Base-by-base conservation (phyloP, 2,888 invertebrate species). In the Arge pagana region DNA sequence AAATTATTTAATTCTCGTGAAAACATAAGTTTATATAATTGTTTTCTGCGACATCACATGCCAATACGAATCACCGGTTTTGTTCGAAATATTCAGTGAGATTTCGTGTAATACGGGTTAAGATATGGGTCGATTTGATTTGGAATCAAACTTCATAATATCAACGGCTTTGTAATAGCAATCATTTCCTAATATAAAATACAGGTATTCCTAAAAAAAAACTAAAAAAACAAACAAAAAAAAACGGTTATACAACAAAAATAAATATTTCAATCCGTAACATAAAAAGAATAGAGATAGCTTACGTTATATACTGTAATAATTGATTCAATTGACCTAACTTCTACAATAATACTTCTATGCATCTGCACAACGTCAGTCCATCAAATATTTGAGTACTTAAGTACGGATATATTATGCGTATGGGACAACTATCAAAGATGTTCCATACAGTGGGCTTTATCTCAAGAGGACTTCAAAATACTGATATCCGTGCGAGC, bases 251-350 rank as follows among this genome's bases (percentile, higher is more conserved):
- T 19, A 43, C 50, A 30, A 53, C 23, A 30, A 43, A 33, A 33
- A 37, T 50, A 39, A 45, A 31, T 42, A 49, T 26, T 50, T 49
- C 24, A 13, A 45, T 53, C 26, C 24, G 24, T 50, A 42, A 24
- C 28, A 42, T 33, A 45, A 45, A 31, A 45, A 45, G 13, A 18
- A 45, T 30, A n/a, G n/a, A n/a, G 28, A 11, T 45, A n/a, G n/a
- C n/a, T n/a, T n/a, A n/a, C n/a, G n/a, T n/a, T n/a, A n/a, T n/a
- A n/a, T n/a, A n/a, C n/a, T n/a, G n/a, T n/a, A n/a, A n/a, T n/a
- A n/a, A n/a, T n/a, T n/a, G n/a, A n/a, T n/a, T n/a, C n/a, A n/a
- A n/a, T n/a, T n/a, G n/a, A n/a, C n/a, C n/a, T n/a, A n/a, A n/a
- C 23, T 10, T 13, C 5, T 23, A 45, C 31, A 16, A 13, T 45